Conservation (phyloP, 2,888 invertebrate species). For the Dromius quadrimaculatus region DNA sequence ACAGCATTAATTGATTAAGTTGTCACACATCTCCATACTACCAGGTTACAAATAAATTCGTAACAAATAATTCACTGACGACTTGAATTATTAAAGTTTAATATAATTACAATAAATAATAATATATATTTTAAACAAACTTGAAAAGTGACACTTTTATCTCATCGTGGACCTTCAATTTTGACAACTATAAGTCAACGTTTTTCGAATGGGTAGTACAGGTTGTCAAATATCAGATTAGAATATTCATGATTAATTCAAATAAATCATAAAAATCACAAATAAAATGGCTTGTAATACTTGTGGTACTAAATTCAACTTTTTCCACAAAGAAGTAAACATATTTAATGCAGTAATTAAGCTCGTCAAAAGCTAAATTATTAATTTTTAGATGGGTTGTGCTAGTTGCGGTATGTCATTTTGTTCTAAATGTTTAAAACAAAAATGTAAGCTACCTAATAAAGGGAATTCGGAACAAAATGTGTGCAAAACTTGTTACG, state of each 20-base stretch:
- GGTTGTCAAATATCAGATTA: slow-evolving; percentile 41
- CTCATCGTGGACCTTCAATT: background rate
- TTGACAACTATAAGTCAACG: slow-evolving; percentile 12
- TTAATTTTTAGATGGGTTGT: slow-evolving; percentile 79
- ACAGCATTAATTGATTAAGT: background rate
- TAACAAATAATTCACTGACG: background rate
- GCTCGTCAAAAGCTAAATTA: slow-evolving; percentile 18
- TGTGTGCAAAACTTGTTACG: slow-evolving; percentile 74
- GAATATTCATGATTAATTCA: slow-evolving; percentile 21
- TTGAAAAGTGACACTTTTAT: background rate
- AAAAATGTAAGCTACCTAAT: slow-evolving; percentile 76
- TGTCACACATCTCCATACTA: slow-evolving; percentile 3
- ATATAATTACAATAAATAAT: background rate
- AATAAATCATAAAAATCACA: slow-evolving; percentile 22
- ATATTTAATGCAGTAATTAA: slow-evolving; percentile 10
- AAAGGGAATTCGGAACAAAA: slow-evolving; percentile 73
- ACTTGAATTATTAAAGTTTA: background rate
- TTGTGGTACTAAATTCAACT: slow-evolving; percentile 77
- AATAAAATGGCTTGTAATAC: slow-evolving; percentile 78
- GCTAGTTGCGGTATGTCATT: slow-evolving; percentile 86
- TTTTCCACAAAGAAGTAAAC: slow-evolving; percentile 79
- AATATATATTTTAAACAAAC: no score
- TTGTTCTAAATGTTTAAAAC: slow-evolving; percentile 84
- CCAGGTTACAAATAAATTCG: background rate
- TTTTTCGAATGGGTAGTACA: slow-evolving; percentile 36